A percentile compares a stretch with the other conserved stretches of the same genome.
Conservation (phyloP, 53 echinoderm and acorn worm species). For the Patiria pectinifera region DNA sequence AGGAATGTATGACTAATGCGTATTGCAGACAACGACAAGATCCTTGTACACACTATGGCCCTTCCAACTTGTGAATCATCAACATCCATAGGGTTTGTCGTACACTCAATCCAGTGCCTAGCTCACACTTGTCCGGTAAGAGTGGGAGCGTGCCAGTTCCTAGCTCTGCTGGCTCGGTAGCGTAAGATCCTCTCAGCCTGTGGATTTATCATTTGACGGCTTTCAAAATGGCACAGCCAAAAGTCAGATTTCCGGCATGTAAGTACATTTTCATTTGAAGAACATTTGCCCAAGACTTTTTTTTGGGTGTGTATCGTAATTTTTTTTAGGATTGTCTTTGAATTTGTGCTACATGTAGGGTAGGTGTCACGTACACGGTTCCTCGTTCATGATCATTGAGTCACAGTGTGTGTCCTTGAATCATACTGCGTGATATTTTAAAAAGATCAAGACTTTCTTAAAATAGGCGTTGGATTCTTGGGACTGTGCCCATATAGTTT, state of each 20-base stretch:
- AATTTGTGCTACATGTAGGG: neutral
- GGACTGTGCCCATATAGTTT: neutral
- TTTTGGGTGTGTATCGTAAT: neutral
- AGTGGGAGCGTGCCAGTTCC: neutral
- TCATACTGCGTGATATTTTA: neutral
- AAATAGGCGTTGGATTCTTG: neutral
- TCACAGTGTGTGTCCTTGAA: neutral
- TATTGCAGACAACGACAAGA: constrained; percentile 1
- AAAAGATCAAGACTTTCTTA: neutral
- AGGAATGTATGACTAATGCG: constrained; percentile 1
- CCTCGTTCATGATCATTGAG: neutral
- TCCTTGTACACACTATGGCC: neutral
- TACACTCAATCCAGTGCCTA: neutral
- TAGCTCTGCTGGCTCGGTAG: neutral
- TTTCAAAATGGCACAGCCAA: neutral
- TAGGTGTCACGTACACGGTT: neutral
- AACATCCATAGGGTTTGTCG: neutral
- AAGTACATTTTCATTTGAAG: constrained; percentile 13
- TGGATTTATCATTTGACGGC: neutral
- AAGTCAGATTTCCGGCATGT: constrained; percentile 19
- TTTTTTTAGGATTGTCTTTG: neutral
- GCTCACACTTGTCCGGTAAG: neutral
- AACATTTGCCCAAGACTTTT: no score
- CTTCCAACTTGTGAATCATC: neutral
- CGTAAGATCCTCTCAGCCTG: neutral